phyloP scores from a whole-genome alignment of 2,113 vertebrate genomes.

The Gulo gulo region DNA sequence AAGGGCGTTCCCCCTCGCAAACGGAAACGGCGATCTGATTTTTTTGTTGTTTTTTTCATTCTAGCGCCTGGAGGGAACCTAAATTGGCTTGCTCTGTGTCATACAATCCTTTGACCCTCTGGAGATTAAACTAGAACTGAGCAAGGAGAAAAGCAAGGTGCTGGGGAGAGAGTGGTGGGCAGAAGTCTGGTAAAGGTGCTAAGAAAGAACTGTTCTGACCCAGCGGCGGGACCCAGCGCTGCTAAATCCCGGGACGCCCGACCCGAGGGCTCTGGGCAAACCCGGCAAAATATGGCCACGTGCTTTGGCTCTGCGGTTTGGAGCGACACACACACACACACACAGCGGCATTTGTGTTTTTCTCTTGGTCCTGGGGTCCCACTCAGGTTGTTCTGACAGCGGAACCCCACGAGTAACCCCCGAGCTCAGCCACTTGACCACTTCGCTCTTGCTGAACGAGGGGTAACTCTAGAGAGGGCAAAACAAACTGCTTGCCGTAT shows the following conservation, averaged over 20 bases:
- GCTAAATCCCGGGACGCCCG: accelerated
- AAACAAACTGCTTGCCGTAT: not conserved
- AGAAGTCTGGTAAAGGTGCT: not conserved
- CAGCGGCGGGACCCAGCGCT: not conserved
- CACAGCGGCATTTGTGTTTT: not conserved
- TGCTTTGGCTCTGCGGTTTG: not conserved
- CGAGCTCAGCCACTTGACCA: not conserved
- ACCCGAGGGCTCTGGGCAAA: not conserved
- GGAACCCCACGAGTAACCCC: not conserved
- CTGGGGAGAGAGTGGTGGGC: not conserved
- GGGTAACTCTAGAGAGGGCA: not conserved
- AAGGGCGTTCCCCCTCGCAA: not conserved
- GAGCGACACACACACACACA: not conserved
- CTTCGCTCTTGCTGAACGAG: not conserved
- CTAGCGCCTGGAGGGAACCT: not conserved
- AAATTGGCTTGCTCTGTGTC: not conserved
- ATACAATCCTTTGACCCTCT: not conserved
- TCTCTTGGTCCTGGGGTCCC: not conserved
- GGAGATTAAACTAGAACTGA: not conserved
- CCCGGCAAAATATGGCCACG: not conserved
- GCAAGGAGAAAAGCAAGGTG: not conserved
- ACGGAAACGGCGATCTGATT: not conserved
- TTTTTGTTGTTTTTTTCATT: not conserved
- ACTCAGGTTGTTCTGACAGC: not conserved
- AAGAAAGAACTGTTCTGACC: not conserved